A percentile compares a stretch with the other conserved stretches of the same genome.
phyloP scores from a whole-genome alignment of 2,888 invertebrate species.

The Acronicta psi region DNA sequence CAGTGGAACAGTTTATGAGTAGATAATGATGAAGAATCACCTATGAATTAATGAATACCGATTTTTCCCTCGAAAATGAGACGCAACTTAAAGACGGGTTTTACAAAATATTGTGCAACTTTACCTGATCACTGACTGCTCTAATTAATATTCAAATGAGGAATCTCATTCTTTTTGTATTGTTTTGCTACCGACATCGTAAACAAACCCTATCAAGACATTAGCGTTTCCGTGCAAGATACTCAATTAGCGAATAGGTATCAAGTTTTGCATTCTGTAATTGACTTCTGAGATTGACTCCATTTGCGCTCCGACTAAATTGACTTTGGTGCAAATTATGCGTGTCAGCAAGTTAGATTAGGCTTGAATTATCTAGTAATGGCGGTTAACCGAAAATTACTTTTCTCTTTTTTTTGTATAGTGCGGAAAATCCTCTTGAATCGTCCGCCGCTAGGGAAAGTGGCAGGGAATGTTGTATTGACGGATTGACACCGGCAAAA shows the following conservation, averaged over 20 bases:
- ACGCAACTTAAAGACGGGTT: too few relatives aligned
- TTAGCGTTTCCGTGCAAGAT: background rate
- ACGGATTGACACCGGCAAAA: too few relatives aligned
- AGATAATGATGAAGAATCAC: too few relatives aligned
- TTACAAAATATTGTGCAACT: too few relatives aligned
- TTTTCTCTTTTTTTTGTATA: background rate
- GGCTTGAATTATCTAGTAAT: background rate
- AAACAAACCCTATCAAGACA: slow-evolving; percentile 1
- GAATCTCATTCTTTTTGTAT: too few relatives aligned
- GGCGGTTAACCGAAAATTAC: background rate
- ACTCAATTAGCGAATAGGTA: slow-evolving; percentile 10
- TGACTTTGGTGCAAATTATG: background rate
- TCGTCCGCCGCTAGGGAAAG: background rate
- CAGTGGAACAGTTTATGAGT: too few relatives aligned
- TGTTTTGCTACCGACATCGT: too few relatives aligned
- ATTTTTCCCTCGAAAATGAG: too few relatives aligned
- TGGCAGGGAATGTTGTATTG: too few relatives aligned
- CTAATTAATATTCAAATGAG: too few relatives aligned
- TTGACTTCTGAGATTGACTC: slow-evolving; percentile 18
- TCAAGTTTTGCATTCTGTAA: slow-evolving; percentile 37
- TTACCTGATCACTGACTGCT: too few relatives aligned
- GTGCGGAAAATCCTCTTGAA: background rate
- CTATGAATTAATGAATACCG: too few relatives aligned
- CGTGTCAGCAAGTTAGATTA: background rate
- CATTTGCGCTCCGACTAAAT: slow-evolving; percentile 2